Evolutionary conservation across 2,888 invertebrate species (phyloP).

Genomic region (Hermaeophaga mercurialis): DNA sequence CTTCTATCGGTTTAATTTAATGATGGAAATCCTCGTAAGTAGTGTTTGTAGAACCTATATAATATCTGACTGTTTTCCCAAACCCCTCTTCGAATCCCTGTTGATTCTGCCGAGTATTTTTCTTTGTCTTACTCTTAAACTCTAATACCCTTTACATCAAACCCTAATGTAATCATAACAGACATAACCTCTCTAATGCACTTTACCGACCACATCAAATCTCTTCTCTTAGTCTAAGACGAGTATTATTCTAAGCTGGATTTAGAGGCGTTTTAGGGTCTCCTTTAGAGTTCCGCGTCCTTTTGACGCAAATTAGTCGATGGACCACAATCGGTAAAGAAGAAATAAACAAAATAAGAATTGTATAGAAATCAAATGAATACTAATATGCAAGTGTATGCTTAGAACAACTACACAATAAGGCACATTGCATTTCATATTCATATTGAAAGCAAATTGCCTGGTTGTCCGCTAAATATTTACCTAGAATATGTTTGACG

Average conservation of each 20-base stretch:
- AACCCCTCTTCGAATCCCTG: neutral
- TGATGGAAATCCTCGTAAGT: too few relatives aligned
- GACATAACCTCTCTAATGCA: slow-evolving; percentile 9
- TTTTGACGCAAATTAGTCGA: slow-evolving; percentile 1
- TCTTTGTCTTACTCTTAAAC: neutral
- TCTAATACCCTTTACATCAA: neutral
- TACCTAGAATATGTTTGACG: too few relatives aligned
- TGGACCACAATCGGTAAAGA: too few relatives aligned
- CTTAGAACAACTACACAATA: too few relatives aligned
- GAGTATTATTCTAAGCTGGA: slow-evolving; percentile 10
- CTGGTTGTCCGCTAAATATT: too few relatives aligned
- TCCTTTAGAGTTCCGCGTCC: neutral
- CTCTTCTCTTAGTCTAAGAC: slow-evolving; percentile 7
- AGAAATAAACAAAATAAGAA: too few relatives aligned
- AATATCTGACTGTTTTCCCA: neutral
- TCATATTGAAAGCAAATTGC: too few relatives aligned
- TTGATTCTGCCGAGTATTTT: neutral
- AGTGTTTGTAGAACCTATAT: too few relatives aligned
- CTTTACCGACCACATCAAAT: slow-evolving; percentile 10
- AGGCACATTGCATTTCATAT: too few relatives aligned
- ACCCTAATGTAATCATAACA: slow-evolving; percentile 11
- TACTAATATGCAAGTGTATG: too few relatives aligned
- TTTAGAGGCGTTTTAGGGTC: neutral
- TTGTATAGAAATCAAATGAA: too few relatives aligned
- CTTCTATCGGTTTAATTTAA: too few relatives aligned